Conservation (phyloP, 2,113 vertebrate species). For the Lepus timidus region DNA sequence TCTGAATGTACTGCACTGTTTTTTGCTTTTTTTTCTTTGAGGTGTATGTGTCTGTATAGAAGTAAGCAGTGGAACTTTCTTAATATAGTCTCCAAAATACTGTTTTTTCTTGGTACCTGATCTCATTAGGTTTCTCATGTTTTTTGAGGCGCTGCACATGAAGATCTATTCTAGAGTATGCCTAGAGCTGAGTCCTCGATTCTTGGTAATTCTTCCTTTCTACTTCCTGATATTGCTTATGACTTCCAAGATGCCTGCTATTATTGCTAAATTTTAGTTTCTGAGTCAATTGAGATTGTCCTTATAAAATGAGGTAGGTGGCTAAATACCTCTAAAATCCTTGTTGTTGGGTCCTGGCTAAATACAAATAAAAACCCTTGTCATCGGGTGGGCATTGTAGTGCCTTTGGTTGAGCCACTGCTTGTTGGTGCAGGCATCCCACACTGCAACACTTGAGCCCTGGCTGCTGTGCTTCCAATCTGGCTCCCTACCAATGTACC, state of each 20-base stretch:
- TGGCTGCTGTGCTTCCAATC: too few species aligned
- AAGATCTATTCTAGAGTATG: background rate
- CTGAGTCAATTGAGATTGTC: background rate
- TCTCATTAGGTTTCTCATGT: background rate
- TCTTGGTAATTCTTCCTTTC: background rate
- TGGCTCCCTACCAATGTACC: too few species aligned
- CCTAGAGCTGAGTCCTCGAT: background rate
- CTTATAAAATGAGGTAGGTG: background rate
- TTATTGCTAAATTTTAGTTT: background rate
- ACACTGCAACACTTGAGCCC: too few species aligned
- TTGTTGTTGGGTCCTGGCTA: too few species aligned
- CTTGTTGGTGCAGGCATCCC: too few species aligned
- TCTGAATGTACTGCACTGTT: background rate
- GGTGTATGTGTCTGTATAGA: background rate
- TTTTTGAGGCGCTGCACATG: background rate
- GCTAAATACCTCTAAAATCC: background rate
- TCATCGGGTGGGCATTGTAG: too few species aligned
- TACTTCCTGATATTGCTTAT: background rate
- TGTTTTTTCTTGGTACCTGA: background rate
- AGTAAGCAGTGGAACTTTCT: background rate
- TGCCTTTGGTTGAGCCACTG: too few species aligned
- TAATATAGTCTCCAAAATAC: background rate
- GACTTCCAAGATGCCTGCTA: background rate
- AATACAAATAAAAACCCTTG: too few species aligned
- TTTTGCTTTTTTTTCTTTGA: background rate